Conservation (phyloP, 2,113 vertebrate genomes). For the Malaclemys terrapin region DNA sequence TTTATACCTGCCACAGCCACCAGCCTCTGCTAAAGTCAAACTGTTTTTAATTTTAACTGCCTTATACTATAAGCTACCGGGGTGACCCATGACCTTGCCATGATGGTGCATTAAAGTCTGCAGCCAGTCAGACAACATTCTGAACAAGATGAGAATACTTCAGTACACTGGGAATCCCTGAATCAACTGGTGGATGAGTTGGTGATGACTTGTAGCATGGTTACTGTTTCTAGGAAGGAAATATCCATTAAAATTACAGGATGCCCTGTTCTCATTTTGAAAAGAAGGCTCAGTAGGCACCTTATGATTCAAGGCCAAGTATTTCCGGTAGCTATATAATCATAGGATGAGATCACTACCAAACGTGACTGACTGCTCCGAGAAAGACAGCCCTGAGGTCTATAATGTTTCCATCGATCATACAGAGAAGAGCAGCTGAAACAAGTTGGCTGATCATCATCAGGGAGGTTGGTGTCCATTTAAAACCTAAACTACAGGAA, state of each 20-base stretch:
- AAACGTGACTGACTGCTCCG: constrained; percentile 25
- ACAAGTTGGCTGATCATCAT: neutral
- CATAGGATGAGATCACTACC: constrained; percentile 19
- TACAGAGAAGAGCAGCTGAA: constrained; percentile 14
- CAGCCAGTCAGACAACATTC: neutral
- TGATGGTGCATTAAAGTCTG: neutral
- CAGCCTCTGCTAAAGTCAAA: neutral
- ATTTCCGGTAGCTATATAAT: constrained; percentile 14
- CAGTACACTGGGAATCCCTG: fast-evolving
- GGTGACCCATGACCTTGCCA: constrained; percentile 15
- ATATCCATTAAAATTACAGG: fast-evolving
- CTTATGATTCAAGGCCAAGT: constrained; percentile 62
- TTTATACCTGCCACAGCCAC: neutral
- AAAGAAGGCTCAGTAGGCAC: neutral
- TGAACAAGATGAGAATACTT: neutral
- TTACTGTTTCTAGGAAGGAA: neutral
- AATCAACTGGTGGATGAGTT: neutral
- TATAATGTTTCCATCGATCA: constrained; percentile 8
- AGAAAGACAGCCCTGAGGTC: constrained; percentile 26
- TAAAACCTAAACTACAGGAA: neutral
- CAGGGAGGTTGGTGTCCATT: neutral
- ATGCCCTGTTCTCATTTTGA: neutral
- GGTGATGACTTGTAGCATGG: neutral
- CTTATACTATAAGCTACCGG: constrained; percentile 62
- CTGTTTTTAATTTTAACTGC: constrained; percentile 54